Conservation (phyloP, 2,888 invertebrate genomes). For the Pycnomerus fuliginosus region DNA sequence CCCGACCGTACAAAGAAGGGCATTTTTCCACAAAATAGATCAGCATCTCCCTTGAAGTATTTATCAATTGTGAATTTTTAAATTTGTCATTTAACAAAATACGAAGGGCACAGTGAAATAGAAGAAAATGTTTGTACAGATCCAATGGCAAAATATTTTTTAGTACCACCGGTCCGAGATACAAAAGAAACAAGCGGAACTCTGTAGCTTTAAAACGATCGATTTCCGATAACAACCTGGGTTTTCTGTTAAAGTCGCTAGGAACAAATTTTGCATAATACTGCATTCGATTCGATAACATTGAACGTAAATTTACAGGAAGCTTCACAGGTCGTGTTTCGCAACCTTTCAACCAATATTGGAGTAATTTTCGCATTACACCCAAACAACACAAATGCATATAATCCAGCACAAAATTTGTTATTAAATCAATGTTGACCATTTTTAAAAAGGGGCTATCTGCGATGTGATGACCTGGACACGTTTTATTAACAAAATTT, state of each 20-base stretch:
- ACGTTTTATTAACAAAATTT: conserved; percentile 5
- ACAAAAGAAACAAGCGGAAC: conserved; percentile 27
- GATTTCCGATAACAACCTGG: conserved; percentile 16
- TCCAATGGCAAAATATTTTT: conserved; percentile 12
- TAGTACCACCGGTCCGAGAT: conserved; percentile 27
- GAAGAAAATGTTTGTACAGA: conserved; percentile 23
- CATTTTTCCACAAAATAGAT: conserved; percentile 18
- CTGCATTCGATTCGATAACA: background rate
- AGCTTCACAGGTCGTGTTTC: background rate
- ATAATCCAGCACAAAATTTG: conserved; percentile 51
- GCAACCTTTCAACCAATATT: background rate
- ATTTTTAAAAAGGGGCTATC: conserved; percentile 6
- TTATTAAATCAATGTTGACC: conserved; percentile 53
- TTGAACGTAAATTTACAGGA: background rate
- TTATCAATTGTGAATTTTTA: background rate
- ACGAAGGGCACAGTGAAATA: conserved; percentile 20
- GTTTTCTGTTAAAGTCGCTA: conserved; percentile 20
- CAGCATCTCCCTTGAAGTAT: conserved; percentile 7
- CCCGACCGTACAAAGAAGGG: conserved; percentile 11
- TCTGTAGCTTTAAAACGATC: conserved; percentile 26
- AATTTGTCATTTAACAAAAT: conserved; percentile 13
- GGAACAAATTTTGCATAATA: conserved; percentile 3
- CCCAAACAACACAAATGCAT: conserved; percentile 4
- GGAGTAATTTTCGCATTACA: background rate
- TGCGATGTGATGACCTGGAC: conserved; percentile 10